Percentiles rank a stretch among this genome's conserved stretches.
Conservation (phyloP, 2,888 invertebrate species). For the Sclerodermus sp. region DNA sequence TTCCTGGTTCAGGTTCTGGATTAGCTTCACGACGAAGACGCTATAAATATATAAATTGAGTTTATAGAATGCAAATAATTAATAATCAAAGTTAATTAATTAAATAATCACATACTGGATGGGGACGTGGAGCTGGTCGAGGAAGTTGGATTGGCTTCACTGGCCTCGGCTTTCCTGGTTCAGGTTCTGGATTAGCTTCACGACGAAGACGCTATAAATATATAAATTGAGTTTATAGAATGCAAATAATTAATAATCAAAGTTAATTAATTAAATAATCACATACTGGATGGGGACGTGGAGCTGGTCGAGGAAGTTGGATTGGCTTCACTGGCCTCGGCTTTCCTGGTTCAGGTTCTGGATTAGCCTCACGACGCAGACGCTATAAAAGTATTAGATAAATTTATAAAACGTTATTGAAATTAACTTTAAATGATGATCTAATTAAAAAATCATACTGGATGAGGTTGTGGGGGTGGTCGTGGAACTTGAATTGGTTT, state of each 20-base stretch:
- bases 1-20: too few species aligned
- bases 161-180: neutral
- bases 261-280: neutral
- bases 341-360: constrained; percentile 5
- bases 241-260: neutral
- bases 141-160: neutral
- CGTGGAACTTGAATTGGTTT: constrained; percentile 10
- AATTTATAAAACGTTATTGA: too few species aligned
- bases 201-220: constrained; percentile 13
- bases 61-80: too few species aligned
- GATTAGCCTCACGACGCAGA: constrained; percentile 12
- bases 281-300: constrained; percentile 13
- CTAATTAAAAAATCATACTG: constrained; percentile 16
- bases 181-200: constrained; percentile 10
- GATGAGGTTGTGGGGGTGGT: constrained; percentile 22
- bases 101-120: neutral
- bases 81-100: neutral
- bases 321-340: neutral
- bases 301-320: neutral
- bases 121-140: neutral
- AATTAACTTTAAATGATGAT: neutral
- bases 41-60: too few species aligned
- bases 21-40: too few species aligned
- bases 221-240: constrained; percentile 1
- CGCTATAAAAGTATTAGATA: constrained; percentile 19